Evolutionary conservation across 2,888 invertebrate species (phyloP), one percentile per base, ranked within the genome.

Genomic region (Limenitis camilla): DNA sequence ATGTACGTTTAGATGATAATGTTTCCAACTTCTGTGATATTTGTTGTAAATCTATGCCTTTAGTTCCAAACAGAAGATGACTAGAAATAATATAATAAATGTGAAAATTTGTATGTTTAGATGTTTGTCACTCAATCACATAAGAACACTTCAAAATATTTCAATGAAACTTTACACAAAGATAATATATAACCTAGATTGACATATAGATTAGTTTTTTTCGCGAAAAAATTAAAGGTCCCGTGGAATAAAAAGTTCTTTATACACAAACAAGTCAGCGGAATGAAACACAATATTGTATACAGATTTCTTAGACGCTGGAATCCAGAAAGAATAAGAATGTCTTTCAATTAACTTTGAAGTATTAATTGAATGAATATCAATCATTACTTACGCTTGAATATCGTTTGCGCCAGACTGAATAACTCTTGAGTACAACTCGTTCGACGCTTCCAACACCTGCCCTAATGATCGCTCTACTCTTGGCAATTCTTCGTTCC

Each of bases 1-100:
- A 94, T n/a, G 95, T 94, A 49, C 92, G 90, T 56, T 95, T 92
- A 6, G 96, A 92, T 74, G 94, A 96, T 2, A 98, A 89, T 0
- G 94, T 92, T 77, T 96, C 97, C 30, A 98, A 85, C 69, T 96
- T 96, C 68, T 96, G 95, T 5, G 96, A 93, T 62, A 98, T 93
- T 82, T 95, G 94, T n/a, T 96, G 96, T 44, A 98, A 85, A 83
- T 98, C 98, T 62, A 97, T 93, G 5, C 98, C 98, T 81, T 94
- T 94, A 0, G 96, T 94, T 0, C 97, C 97, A 62, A 98, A 89
- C 50, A 98, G 80, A 39, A 97, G 90, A 65, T 97, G 96, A 0
- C 97, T 97, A 74, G 8, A 81, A 71, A 53, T 32, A 48, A 41
- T 5, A 28, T 27, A 19, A 31, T n/a, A n/a, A n/a, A 10, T 28